A percentile compares a stretch with the other conserved stretches of the same genome.
phyloP scores from a whole-genome alignment of 2,888 invertebrate genomes.

The Drosophila nigricruria region DNA sequence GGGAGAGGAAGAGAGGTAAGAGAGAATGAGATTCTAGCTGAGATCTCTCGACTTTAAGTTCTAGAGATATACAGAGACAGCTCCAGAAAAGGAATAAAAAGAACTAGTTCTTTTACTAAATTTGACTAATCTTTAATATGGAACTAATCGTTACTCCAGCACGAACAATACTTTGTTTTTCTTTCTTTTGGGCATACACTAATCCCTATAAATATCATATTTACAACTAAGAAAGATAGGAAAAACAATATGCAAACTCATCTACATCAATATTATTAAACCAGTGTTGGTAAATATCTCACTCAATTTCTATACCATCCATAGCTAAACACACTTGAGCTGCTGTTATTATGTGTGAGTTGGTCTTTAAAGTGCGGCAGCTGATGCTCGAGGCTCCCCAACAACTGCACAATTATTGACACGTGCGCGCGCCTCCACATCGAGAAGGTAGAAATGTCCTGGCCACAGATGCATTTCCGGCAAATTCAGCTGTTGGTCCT shows the following conservation, averaged over 20 bases:
- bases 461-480: constrained; percentile 77
- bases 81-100: neutral
- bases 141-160: no score
- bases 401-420: constrained; percentile 71
- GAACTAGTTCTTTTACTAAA: neutral
- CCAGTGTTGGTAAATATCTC: neutral
- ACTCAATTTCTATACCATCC: neutral
- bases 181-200: neutral
- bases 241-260: neutral
- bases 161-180: no score
- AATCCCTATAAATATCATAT: neutral
- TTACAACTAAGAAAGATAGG: neutral
- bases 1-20: neutral
- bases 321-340: constrained; percentile 2
- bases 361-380: constrained; percentile 42
- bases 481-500: constrained; percentile 70
- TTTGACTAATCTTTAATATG: neutral
- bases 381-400: constrained; percentile 67
- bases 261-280: neutral
- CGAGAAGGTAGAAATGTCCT: constrained; percentile 17
- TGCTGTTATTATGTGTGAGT: neutral
- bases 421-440: constrained; percentile 72
- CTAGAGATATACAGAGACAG: neutral
- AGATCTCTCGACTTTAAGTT: neutral
- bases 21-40: neutral